Percentiles rank a stretch among this genome's conserved stretches.
Evolutionary conservation across 2,888 invertebrate genomes (phyloP).

Genomic region (Cylindroiulus punctatus): DNA sequence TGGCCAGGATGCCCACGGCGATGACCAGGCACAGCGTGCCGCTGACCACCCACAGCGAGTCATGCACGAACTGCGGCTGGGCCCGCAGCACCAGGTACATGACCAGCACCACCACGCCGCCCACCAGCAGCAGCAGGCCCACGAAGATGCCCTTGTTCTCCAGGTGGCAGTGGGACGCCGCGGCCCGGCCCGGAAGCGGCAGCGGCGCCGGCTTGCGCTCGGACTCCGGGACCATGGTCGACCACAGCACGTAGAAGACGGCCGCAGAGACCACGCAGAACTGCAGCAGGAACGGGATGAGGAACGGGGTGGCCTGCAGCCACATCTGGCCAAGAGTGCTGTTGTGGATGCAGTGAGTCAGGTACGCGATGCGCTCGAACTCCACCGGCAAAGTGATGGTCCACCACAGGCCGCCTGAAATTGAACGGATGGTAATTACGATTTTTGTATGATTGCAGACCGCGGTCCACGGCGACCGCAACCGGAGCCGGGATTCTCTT

Average conservation of each 20-base stretch:
- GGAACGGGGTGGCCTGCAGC: constrained; percentile 70
- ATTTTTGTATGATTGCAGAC: too few species aligned
- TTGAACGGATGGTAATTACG: too few species aligned
- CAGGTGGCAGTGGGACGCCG: constrained; percentile 66
- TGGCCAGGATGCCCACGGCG: constrained; percentile 66
- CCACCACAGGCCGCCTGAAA: constrained; percentile 56
- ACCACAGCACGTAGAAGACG: constrained; percentile 71
- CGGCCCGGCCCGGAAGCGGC: not conserved
- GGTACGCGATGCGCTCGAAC: constrained; percentile 68
- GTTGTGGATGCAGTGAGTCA: constrained; percentile 70
- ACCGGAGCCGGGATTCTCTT: too few species aligned
- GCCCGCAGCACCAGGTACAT: constrained; percentile 71
- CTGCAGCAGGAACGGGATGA: constrained; percentile 69
- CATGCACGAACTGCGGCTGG: constrained; percentile 68
- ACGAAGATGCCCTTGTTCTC: constrained; percentile 68
- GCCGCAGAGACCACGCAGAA: constrained; percentile 70
- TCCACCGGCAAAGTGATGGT: constrained; percentile 63
- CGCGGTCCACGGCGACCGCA: too few species aligned
- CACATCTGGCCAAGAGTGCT: constrained; percentile 70
- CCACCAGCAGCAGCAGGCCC: constrained; percentile 70
- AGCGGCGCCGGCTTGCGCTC: not conserved
- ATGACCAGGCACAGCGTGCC: constrained; percentile 68
- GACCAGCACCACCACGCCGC: constrained; percentile 69
- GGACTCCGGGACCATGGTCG: constrained; percentile 66
- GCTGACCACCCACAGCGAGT: constrained; percentile 69